phyloP scores from a whole-genome alignment of 2,888 invertebrate species.

The Oscheius sp. region DNA sequence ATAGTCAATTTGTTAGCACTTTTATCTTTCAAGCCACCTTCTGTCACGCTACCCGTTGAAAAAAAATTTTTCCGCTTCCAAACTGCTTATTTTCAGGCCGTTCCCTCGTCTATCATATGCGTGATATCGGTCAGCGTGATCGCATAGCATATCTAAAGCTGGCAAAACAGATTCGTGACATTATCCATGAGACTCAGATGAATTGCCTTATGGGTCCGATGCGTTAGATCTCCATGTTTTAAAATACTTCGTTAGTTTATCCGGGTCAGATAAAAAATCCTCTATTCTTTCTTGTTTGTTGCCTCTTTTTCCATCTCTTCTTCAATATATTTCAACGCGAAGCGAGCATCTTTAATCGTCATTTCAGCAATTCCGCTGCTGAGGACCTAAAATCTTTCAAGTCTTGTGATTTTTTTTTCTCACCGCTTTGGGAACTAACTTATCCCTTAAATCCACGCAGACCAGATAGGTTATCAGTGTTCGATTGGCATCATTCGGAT shows the following conservation, averaged over 20 bases:
- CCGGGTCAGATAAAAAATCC: neutral
- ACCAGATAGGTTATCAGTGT: slow-evolving; percentile 30
- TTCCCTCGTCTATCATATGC: slow-evolving; percentile 36
- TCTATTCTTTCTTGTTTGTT: slow-evolving; percentile 1
- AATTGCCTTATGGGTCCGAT: slow-evolving; percentile 7
- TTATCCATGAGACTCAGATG: slow-evolving; percentile 41
- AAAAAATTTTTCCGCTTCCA: neutral
- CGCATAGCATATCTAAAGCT: slow-evolving; percentile 35
- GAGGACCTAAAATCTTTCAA: slow-evolving; percentile 21
- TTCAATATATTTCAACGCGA: slow-evolving; percentile 29
- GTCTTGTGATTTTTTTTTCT: neutral
- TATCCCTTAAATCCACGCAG: slow-evolving; percentile 33
- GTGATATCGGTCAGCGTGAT: slow-evolving; percentile 45
- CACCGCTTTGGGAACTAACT: slow-evolving; percentile 32
- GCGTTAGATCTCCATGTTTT: neutral
- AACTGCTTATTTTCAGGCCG: slow-evolving; percentile 20
- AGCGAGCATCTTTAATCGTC: slow-evolving; percentile 30
- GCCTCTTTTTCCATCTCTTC: slow-evolving; percentile 25
- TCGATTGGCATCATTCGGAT: slow-evolving; percentile 17
- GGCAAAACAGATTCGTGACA: slow-evolving; percentile 42
- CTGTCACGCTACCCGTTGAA: no score
- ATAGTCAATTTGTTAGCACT: no score
- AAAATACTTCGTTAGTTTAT: neutral
- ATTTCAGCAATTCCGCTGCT: slow-evolving; percentile 28
- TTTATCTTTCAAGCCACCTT: no score